Evolutionary conservation across 2,888 invertebrate genomes (phyloP), one percentile per base, ranked within the genome.

Genomic region (Bimastos eiseni): DNA sequence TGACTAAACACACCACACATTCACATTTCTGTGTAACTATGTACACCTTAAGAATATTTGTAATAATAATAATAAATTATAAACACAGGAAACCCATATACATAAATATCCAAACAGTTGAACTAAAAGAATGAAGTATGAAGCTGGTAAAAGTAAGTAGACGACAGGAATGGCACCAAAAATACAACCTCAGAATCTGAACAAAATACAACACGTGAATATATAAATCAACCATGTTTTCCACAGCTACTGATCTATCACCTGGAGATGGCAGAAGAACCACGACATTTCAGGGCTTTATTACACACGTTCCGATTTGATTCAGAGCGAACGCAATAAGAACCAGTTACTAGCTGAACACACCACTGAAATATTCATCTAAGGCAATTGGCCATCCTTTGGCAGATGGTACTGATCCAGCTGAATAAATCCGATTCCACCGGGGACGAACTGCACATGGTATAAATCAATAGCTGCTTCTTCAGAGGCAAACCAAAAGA

Each of bases 371-470:
- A 70, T n/a, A 70, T 70, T 70, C 70, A 70, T 70, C 70, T 1
- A 70, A n/a, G n/a, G 8, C 13, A 70, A 70, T n/a, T 70, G 30
- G 70, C 13, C n/a, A n/a, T 30, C 70, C n/a, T 70, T 70, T 1
- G 8, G 70, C 70, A 70, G 30, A n/a, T n/a, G n/a, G 70, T 70
- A n/a, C 70, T 70, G 70, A n/a, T 70, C 30, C 11, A 11, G 70
- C 70, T 70, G n/a, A 70, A 70, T 70, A 70, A 70, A 30, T n/a
- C 70, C 70, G n/a, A 70, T n/a, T 70, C n/a, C 70, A n/a, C 70
- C n/a, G 70, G 70, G 70, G 1, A 30, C 70, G 19, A 70, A 70
- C 21, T 70, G n/a, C 70, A 70, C 70, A 70, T 70, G 30, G 30
- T 70, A 70, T 70, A 30, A 70, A 70, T 70, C 70, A n/a, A 70